These are phyloP conservation scores for Metellina segmentata DNA, from an alignment of 2,888 invertebrate genomes.

Conservation along the genomic window DNA sequence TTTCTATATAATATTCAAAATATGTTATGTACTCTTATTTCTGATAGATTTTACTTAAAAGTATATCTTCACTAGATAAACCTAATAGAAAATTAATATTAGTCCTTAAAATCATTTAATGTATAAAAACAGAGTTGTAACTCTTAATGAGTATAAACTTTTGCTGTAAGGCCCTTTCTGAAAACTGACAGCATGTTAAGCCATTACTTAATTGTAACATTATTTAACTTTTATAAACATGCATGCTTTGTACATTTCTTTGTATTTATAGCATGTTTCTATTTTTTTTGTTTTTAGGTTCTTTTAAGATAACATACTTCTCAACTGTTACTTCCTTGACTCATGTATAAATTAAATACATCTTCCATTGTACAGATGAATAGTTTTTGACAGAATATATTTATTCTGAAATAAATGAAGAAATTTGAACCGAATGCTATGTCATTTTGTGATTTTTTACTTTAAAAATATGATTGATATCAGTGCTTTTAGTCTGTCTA, in stretches of 20 bases:
- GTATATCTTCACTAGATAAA: no score
- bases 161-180: no score
- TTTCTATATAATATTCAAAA: no score
- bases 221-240: no score
- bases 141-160: no score
- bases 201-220: no score
- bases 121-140: no score
- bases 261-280: not conserved
- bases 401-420: not conserved
- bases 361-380: slow-evolving; percentile 56
- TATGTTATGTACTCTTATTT: no score
- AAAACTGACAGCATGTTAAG: no score
- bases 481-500: not conserved
- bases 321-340: slow-evolving; percentile 10
- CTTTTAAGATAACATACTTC: not conserved
- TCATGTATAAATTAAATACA: slow-evolving; percentile 45
- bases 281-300: slow-evolving; percentile 1
- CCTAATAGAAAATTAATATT: no score
- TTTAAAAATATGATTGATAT: slow-evolving; percentile 14
- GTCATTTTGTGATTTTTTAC: not conserved
- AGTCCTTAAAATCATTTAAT: no score
- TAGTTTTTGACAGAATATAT: slow-evolving; percentile 26
- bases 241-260: not conserved
- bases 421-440: not conserved
- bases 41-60: no score